Evolutionary conservation across 2,888 invertebrate genomes (phyloP), one percentile per base, ranked within the genome.

Genomic region (Tigriopus californicus): DNA sequence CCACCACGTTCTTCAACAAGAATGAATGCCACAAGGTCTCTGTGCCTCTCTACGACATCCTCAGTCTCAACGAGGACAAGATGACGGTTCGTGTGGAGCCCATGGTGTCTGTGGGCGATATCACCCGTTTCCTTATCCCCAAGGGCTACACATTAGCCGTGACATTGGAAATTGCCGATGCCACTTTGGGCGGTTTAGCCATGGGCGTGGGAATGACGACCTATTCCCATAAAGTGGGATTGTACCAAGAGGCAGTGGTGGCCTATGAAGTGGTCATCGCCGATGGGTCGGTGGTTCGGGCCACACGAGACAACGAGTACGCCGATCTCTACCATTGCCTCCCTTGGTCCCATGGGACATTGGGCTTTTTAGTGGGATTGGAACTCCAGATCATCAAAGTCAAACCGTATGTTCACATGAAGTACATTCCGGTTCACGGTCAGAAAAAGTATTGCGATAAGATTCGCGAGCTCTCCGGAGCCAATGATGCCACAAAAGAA

Each of bases 121-220:
- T 81, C 51, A 80, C 80, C 0, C 73, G 76, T 63, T 80, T 73
- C 65, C 69, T 81, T 20, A 78, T 80, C 66, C 79, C 80, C 0
- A 76, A 70, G 66, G 67, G 81, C 0, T 82, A 80, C 67, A 80
- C 81, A 0, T 67, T 82, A 53, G 81, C 80, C 1, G 80, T 81
- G 2, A 80, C 80, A 40, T 74, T 81, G 53, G 82, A 82, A 69
- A 75, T 82, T 55, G 78, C 75, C 1, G 82, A 82, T 67, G 81
- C 81, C 22, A 81, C 81, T 5, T 70, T 81, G 20, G 82, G 81
- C 65, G 81, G 81, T 48, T 70, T 81, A 22, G 81, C 81, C 0
- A 74, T 82, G 67, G 81, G 80, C 13, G 78, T 79, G 0, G 81
- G 81, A n/a, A 82, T 82, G 81, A 81, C 81, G 1, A 81, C 81